These are phyloP conservation scores for Hyposmocoma kahamanoa DNA, from an alignment of 1,140 invertebrate species.

Conservation along the genomic window DNA sequence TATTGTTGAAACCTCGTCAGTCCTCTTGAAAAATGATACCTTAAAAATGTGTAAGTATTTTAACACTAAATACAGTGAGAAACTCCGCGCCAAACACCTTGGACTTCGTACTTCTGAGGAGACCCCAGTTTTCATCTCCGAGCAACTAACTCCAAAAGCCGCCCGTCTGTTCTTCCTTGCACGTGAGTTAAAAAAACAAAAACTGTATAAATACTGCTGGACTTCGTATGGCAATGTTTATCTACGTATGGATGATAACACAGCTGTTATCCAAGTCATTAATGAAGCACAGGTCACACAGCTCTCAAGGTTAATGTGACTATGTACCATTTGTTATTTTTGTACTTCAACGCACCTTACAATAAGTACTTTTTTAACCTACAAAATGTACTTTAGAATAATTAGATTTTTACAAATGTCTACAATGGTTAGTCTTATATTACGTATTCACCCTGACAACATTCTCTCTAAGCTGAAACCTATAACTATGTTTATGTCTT, in stretches of 20 bases:
- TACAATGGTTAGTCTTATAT: too few species aligned
- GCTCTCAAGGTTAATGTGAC: neutral
- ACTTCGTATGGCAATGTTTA: neutral
- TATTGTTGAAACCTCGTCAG: neutral
- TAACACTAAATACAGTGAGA: neutral
- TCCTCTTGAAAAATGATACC: neutral
- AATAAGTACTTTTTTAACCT: too few species aligned
- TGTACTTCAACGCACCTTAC: too few species aligned
- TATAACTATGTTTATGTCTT: too few species aligned
- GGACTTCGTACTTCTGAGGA: neutral
- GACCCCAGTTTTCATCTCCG: constrained; percentile 1
- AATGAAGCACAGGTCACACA: constrained; percentile 2
- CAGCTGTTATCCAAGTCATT: neutral
- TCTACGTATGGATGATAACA: neutral
- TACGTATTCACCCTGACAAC: too few species aligned
- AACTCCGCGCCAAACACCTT: constrained; percentile 3
- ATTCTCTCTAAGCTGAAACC: too few species aligned
- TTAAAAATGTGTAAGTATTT: neutral
- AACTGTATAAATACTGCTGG: constrained; percentile 6
- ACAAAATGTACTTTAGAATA: too few species aligned
- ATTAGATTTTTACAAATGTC: too few species aligned
- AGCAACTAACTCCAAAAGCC: constrained; percentile 4
- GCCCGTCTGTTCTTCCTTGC: constrained; percentile 3
- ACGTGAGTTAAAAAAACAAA: neutral
- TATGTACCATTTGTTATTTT: too few species aligned